Conservation (phyloP, 2,113 vertebrate genomes). For the Elephantulus edwardii region DNA sequence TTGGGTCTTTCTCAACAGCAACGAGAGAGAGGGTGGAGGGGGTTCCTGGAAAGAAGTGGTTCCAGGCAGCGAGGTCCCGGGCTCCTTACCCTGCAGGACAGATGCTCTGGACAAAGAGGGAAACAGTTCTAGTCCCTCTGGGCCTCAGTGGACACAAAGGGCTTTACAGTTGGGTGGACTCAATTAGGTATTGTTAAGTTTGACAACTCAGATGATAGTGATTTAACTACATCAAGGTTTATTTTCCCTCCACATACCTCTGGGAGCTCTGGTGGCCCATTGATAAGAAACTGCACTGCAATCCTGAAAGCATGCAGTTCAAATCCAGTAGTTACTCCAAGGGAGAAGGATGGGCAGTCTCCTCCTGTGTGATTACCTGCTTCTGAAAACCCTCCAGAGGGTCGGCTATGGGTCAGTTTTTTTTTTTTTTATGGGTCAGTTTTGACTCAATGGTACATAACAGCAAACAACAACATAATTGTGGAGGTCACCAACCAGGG, state of each 20-base stretch:
- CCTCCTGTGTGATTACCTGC: too few relatives aligned
- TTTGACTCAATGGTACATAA: too few relatives aligned
- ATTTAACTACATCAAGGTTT: neutral
- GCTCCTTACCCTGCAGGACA: neutral
- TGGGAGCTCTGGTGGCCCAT: neutral
- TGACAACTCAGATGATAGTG: neutral
- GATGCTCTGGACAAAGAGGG: accelerated
- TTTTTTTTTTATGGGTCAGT: too few relatives aligned
- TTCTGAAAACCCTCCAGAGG: too few relatives aligned
- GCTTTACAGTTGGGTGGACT: neutral
- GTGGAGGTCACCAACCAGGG: neutral
- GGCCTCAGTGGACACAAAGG: neutral
- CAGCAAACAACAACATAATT: too few relatives aligned
- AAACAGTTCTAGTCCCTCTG: neutral
- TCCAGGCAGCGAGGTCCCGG: neutral
- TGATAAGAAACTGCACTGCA: too few relatives aligned
- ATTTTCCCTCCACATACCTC: neutral
- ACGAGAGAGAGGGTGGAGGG: too few relatives aligned
- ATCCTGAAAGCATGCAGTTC: too few relatives aligned
- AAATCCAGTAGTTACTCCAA: too few relatives aligned
- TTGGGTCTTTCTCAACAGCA: too few relatives aligned
- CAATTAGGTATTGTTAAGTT: neutral
- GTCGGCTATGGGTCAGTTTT: too few relatives aligned
- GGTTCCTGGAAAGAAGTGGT: neutral
- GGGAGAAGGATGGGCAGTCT: too few relatives aligned